Evolutionary conservation across 2,113 vertebrate species (phyloP).

Genomic region (Pseudopodoces humilis): DNA sequence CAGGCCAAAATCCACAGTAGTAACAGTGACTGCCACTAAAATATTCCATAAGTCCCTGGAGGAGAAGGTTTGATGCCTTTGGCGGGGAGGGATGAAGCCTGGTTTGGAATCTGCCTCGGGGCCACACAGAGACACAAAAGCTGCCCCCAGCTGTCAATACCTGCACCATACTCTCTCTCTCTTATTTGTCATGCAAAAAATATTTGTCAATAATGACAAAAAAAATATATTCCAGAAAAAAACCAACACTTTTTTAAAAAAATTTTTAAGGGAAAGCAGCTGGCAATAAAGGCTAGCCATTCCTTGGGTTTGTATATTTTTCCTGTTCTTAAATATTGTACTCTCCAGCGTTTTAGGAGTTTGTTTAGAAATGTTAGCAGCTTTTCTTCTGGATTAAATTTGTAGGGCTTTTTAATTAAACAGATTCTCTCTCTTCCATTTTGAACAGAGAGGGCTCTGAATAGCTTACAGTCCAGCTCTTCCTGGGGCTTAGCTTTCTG

Average conservation of each 20-base stretch:
- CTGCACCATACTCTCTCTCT: neutral
- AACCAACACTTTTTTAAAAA: neutral
- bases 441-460: constrained; percentile 22
- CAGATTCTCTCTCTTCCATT: constrained; percentile 22
- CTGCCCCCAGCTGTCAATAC: constrained; percentile 3
- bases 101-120: neutral
- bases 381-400: neutral
- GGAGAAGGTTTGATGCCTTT: neutral
- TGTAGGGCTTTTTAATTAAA: neutral
- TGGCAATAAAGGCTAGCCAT: neutral
- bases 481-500: constrained; percentile 43
- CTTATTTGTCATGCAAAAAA: neutral
- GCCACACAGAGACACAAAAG: neutral
- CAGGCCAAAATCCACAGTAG: neutral
- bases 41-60: neutral
- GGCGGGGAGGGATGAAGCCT: neutral
- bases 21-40: constrained; percentile 34
- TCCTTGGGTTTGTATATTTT: neutral
- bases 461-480: constrained; percentile 29
- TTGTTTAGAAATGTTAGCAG: neutral
- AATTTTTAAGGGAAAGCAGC: neutral
- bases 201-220: neutral
- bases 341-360: neutral
- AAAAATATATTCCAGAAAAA: neutral
- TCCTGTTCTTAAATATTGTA: neutral